A percentile compares a stretch with the other conserved stretches of the same genome.
Evolutionary conservation across 2,888 invertebrate species (phyloP).

Genomic region (Eupelmus urozonus): DNA sequence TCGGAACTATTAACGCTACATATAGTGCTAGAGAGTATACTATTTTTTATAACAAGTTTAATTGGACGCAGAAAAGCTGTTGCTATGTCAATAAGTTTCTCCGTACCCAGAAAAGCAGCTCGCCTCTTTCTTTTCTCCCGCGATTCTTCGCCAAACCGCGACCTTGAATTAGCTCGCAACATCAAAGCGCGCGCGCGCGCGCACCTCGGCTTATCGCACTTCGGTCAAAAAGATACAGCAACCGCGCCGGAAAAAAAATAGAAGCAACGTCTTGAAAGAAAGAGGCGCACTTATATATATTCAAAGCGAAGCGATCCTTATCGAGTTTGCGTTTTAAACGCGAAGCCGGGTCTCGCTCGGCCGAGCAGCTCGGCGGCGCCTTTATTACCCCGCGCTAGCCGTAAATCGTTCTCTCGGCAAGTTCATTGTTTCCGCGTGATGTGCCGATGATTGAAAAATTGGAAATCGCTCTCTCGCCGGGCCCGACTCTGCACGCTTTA

Average conservation of each 20-base stretch:
- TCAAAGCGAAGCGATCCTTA: slow-evolving; percentile 24
- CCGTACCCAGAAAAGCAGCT: background rate
- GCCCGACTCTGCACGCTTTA: background rate
- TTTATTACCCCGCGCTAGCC: slow-evolving; percentile 15
- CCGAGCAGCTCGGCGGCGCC: slow-evolving; percentile 16
- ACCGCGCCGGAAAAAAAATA: too few species aligned
- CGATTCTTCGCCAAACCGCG: background rate
- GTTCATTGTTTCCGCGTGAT: slow-evolving; percentile 40
- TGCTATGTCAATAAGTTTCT: slow-evolving; percentile 4
- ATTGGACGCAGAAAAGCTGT: too few species aligned
- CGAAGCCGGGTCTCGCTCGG: slow-evolving; percentile 29
- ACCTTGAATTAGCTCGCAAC: slow-evolving; percentile 20
- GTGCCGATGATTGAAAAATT: slow-evolving; percentile 46
- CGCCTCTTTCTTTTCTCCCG: background rate
- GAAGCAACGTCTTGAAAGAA: background rate
- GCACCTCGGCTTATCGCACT: too few species aligned
- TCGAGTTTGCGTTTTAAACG: slow-evolving; percentile 14
- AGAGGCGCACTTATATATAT: background rate
- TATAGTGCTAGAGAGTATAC: too few species aligned
- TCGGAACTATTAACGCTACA: too few species aligned
- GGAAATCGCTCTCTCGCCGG: background rate
- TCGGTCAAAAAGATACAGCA: too few species aligned
- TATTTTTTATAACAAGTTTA: too few species aligned
- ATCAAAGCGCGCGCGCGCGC: background rate
- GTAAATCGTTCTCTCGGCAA: slow-evolving; percentile 20